Evolutionary conservation across 2,888 invertebrate species (phyloP).

Genomic region (Stegana nigrithorax): DNA sequence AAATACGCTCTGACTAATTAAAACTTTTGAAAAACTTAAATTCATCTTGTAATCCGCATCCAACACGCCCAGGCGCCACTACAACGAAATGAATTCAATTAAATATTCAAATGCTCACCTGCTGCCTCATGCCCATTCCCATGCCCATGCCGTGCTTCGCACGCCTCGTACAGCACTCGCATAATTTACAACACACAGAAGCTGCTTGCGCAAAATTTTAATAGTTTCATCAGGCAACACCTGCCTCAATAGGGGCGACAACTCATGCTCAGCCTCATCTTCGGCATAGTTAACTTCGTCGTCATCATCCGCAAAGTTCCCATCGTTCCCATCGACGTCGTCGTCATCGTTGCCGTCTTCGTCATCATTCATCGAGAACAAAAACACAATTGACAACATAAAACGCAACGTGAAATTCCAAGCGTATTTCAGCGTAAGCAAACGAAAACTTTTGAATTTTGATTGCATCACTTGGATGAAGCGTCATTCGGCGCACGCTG

Average conservation of each 20-base stretch:
- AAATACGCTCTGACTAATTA: too few relatives aligned
- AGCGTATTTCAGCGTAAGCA: not conserved
- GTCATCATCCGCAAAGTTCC: slow-evolving; percentile 13
- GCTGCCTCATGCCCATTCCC: not conserved
- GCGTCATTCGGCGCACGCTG: not conserved
- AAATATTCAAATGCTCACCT: not conserved
- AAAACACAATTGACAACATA: slow-evolving; percentile 56
- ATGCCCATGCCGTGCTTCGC: slow-evolving; percentile 9
- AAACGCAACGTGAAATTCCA: slow-evolving; percentile 27
- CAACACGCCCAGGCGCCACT: too few relatives aligned
- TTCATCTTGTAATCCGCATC: too few relatives aligned
- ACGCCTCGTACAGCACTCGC: slow-evolving; percentile 1
- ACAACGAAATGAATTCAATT: too few relatives aligned
- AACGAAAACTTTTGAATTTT: slow-evolving; percentile 58
- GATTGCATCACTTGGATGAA: slow-evolving; percentile 34
- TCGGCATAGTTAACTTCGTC: not conserved
- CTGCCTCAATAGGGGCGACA: not conserved
- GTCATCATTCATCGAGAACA: slow-evolving; percentile 53
- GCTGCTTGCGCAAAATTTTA: slow-evolving; percentile 17
- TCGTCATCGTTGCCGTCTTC: slow-evolving; percentile 37
- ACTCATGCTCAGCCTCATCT: not conserved
- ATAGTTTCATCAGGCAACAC: slow-evolving; percentile 8
- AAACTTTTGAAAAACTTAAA: too few relatives aligned
- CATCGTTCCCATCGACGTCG: slow-evolving; percentile 41
- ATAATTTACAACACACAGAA: not conserved